Evolutionary conservation across 2,797 vertebrate genomes (phyloP), one percentile per base, ranked within the genome.

Genomic region (Bryconaethiops microstoma): DNA sequence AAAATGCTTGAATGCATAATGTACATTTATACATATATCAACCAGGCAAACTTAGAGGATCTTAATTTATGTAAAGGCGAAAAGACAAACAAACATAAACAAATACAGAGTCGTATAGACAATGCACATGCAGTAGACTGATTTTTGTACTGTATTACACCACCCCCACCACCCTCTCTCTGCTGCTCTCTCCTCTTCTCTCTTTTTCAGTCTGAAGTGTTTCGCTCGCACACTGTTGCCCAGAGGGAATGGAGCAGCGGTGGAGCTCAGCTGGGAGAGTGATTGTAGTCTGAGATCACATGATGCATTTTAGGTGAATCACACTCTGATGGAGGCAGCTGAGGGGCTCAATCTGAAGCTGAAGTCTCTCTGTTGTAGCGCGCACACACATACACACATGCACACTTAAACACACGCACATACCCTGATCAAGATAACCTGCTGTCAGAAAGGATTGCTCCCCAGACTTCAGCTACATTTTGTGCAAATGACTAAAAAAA

Each of bases 381-480:
- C 72, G 65, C 23, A 29, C 48, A 9, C 48, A 9, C 50, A 65
- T n/a, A 72, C 68, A 55, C 21, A 17, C 59, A 48, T 6, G n/a
- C 57, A 48, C 21, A 62, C 54, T 14, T 35, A 74, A 9, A n/a
- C 50, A 79, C 62, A 64, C 52, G 55, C 42, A 52, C 54, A 67
- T 19, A 57, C 63, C 84, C 78, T 57, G 42, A 86, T 82, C 81
- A 68, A 69, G 72, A 80, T 74, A 87, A 88, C 80, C 82, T 68
- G 86, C 83, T 82, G 80, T 88, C 87, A 77, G 74, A 71, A 74
- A 19, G 54, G 70, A 78, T 70, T 68, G 76, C 81, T 90, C 63
- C 79, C 82, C 79, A 67, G 73, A 54, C 84, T 81, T 88, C 76
- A 87, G 78, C 79, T 19, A 74, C 79, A 35, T n/a, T 68, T 68